A percentile compares a stretch with the other conserved stretches of the same genome.
phyloP scores from a whole-genome alignment of 1,140 invertebrate species.

The Euschistus heros region DNA sequence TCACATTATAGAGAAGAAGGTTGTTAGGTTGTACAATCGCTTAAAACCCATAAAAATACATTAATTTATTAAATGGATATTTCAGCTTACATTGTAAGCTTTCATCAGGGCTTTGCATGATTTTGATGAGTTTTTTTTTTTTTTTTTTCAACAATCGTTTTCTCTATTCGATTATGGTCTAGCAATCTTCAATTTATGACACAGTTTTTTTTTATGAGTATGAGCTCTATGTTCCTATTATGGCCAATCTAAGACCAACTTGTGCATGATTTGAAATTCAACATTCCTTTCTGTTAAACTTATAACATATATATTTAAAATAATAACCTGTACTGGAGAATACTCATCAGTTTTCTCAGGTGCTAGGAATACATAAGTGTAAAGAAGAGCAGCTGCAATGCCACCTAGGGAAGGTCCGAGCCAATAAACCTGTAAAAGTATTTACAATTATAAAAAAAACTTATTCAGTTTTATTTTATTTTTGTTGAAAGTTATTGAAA shows the following conservation, averaged over 20 bases:
- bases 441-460: too few relatives aligned
- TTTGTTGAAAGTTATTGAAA: too few relatives aligned
- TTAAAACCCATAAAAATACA: too few relatives aligned
- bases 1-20: too few relatives aligned
- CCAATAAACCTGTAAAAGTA: conserved; percentile 75
- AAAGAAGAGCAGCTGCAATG: conserved; percentile 61
- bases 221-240: not conserved
- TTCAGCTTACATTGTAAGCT: too few relatives aligned
- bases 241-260: not conserved
- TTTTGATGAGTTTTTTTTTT: too few relatives aligned
- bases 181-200: not conserved
- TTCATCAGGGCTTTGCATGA: too few relatives aligned
- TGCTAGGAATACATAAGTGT: conserved; percentile 57
- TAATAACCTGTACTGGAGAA: conserved; percentile 37
- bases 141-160: conserved; percentile 55
- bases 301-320: not conserved
- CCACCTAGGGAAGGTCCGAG: conserved; percentile 71
- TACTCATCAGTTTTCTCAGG: conserved; percentile 40
- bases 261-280: not conserved
- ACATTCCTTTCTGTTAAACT: not conserved
- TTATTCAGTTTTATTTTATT: too few relatives aligned
- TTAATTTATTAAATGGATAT: too few relatives aligned
- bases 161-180: not conserved
- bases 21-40: too few relatives aligned
- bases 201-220: not conserved